These are phyloP conservation scores for Dallia pectoralis DNA, from an alignment of 2,797 vertebrate genomes.

Conservation along the genomic window DNA sequence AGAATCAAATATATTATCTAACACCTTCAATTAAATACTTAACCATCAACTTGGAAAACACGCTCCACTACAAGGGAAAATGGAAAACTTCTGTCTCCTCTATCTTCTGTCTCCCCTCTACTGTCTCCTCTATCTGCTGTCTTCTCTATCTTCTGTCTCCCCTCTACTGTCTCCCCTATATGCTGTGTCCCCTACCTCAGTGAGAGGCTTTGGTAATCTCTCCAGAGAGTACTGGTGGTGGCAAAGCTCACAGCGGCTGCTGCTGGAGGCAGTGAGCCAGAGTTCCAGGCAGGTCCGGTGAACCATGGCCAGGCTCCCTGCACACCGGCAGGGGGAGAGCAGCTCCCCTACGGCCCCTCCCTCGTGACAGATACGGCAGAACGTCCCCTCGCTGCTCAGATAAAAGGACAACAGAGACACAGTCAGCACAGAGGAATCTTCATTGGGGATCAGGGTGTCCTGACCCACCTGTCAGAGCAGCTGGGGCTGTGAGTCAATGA, in stretches of 20 bases:
- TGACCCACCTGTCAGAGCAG: conserved; percentile 52
- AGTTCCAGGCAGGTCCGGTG: conserved; percentile 69
- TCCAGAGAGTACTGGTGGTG: conserved; percentile 66
- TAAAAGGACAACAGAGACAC: conserved; percentile 18
- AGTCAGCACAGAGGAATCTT: neutral
- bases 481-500: conserved; percentile 7
- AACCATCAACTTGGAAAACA: too few relatives aligned
- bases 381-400: conserved; percentile 56
- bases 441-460: neutral
- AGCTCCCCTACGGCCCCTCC: conserved; percentile 49
- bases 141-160: too few relatives aligned
- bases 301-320: conserved; percentile 66
- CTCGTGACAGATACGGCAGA: conserved; percentile 76
- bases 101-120: too few relatives aligned
- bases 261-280: conserved; percentile 71
- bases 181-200: conserved; percentile 53
- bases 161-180: neutral
- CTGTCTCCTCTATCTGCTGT: too few relatives aligned
- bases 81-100: too few relatives aligned
- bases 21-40: too few relatives aligned
- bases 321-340: conserved; percentile 69
- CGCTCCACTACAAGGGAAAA: neutral
- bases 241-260: conserved; percentile 73
- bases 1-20: too few relatives aligned
- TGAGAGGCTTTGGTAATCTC: conserved; percentile 61